Base-by-base conservation (phyloP, 2,797 vertebrate genomes). In the Hirundo rustica region DNA sequence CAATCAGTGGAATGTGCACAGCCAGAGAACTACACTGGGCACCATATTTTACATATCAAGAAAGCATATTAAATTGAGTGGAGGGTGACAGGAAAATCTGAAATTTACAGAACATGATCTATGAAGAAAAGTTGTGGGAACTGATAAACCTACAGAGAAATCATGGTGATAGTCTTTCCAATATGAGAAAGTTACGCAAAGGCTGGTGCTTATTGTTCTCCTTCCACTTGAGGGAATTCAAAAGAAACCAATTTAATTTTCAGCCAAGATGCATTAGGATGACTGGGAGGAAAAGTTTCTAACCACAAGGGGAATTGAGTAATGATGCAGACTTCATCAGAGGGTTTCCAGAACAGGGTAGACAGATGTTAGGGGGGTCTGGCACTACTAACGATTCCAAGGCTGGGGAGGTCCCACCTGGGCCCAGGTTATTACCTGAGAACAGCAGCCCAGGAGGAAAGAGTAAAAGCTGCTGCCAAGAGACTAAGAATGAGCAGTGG, bases 181-280 rank as follows among this genome's bases (percentile, higher is more conserved):
- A 72, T 75, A 84, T 80, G 62, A 85, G 93, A 89, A 91, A 57
- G 82, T 91, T 95, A 89, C 9, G 29, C 73, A 72, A 86, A 95
- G 73, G 85, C 94, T 95, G 93, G 92, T 95, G 89, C 93, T 96
- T 70, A 88, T 96, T 96, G 96, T 95, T 96, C 92, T 93, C 82
- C 75, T 74, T 75, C 70, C 66, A 94, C 96, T 95, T 93, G 85
- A 76, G 95, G 94, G 96, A 95, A 96, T 96, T 96, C 76, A 51
- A 95, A 95, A 96, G 93, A 92, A 96, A 96, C 88, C 93, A 95
- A 95, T 96, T 94, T 96, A 96, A 96, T 96, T 96, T 95, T 92
- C 96, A 95, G 93, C 95, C 88, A 95, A 94, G 93, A 95, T 94
- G 83, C 90, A 92, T 95, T 86, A 95, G 67, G 92, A 84, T 88